A percentile compares a stretch with the other conserved stretches of the same genome.
These are phyloP conservation scores for Calosoma granatense DNA, from an alignment of 1,140 invertebrate species.

Conservation along the genomic window DNA sequence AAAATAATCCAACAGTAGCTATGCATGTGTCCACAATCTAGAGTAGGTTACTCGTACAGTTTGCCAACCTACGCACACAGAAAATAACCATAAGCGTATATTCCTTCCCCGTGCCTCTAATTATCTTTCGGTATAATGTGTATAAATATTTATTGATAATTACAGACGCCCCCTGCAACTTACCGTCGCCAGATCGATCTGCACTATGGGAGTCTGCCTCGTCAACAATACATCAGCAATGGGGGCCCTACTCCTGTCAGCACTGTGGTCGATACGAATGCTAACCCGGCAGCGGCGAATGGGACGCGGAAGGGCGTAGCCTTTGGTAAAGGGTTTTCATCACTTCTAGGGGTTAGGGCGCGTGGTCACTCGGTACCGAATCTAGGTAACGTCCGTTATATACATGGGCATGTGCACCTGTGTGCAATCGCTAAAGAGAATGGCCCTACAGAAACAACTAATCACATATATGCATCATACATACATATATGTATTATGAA, in stretches of 20 bases:
- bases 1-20: too few species aligned
- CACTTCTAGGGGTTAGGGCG: conserved; percentile 50
- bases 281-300: conserved; percentile 25
- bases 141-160: too few species aligned
- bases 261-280: conserved; percentile 34
- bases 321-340: conserved; percentile 58
- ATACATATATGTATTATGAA: too few species aligned
- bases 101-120: too few species aligned
- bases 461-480: too few species aligned
- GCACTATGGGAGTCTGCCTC: conserved; percentile 70
- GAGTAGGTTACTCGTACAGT: too few species aligned
- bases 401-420: not conserved
- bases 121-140: too few species aligned
- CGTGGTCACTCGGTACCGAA: conserved; percentile 83
- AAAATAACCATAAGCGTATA: too few species aligned
- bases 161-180: conserved; percentile 57
- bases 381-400: conserved; percentile 53
- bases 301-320: conserved; percentile 42
- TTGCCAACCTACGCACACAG: too few species aligned
- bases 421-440: not conserved
- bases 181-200: conserved; percentile 57
- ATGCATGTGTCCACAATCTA: too few species aligned
- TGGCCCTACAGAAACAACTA: not conserved
- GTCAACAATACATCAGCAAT: conserved; percentile 45
- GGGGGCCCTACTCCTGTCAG: conserved; percentile 22